Conservation (phyloP, 2,888 invertebrate genomes). For the Drosophila siamana region DNA sequence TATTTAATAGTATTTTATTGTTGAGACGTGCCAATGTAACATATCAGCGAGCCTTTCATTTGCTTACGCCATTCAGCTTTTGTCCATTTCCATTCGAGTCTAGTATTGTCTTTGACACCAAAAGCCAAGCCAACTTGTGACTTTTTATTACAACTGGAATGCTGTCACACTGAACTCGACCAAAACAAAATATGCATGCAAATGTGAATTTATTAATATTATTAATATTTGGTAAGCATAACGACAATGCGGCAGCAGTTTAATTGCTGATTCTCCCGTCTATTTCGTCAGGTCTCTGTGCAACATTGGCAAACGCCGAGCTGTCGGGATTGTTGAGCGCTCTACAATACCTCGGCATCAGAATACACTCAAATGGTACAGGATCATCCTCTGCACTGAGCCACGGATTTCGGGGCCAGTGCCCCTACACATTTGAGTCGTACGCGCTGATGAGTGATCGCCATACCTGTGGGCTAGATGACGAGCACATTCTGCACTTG, state of each 20-base stretch:
- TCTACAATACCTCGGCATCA: slow-evolving; percentile 58
- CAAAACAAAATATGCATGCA: slow-evolving; percentile 38
- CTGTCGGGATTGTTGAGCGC: slow-evolving; percentile 53
- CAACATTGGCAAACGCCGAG: slow-evolving; percentile 31
- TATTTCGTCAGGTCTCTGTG: slow-evolving; percentile 35
- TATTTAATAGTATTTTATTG: slow-evolving; percentile 6
- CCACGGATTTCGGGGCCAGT: slow-evolving; percentile 68
- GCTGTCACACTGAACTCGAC: slow-evolving; percentile 23
- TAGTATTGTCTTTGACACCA: background rate
- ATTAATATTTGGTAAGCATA: slow-evolving; percentile 40
- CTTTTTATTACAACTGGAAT: background rate
- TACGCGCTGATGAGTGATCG: slow-evolving; percentile 73
- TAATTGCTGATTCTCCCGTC: background rate
- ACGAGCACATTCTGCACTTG: slow-evolving; percentile 77
- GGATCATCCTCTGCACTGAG: slow-evolving; percentile 54
- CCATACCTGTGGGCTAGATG: slow-evolving; percentile 71
- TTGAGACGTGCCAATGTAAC: background rate
- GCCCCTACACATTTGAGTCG: slow-evolving; percentile 78
- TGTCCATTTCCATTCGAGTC: background rate
- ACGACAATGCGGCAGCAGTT: rapidly evolving
- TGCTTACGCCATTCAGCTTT: background rate
- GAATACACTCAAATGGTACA: slow-evolving; percentile 53
- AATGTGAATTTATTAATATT: slow-evolving; percentile 30
- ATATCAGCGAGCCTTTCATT: slow-evolving; percentile 13
- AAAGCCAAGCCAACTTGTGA: background rate